Conservation (phyloP, 2,888 invertebrate genomes). For the Endomychus coccineus region DNA sequence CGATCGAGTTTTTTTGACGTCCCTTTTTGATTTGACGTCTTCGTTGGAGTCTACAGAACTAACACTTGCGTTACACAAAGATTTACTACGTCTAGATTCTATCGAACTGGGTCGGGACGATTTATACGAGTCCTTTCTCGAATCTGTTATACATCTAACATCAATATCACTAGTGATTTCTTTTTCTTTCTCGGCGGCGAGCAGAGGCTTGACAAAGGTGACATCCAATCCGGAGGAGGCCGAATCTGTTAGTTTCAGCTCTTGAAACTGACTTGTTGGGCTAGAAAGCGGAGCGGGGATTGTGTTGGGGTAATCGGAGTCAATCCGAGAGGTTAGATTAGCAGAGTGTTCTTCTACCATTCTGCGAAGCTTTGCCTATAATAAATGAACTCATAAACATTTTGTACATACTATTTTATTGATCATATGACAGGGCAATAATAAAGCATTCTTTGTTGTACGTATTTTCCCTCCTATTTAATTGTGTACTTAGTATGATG, state of each 20-base stretch:
- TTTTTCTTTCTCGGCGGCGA: constrained; percentile 25
- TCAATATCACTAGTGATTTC: constrained; percentile 27
- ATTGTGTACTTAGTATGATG: too few species aligned
- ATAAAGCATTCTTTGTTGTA: too few species aligned
- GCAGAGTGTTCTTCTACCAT: constrained; percentile 80
- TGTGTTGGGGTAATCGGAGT: constrained; percentile 38
- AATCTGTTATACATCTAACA: constrained; percentile 24
- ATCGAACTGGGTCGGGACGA: constrained; percentile 29
- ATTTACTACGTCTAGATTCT: constrained; percentile 35
- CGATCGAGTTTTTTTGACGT: constrained; percentile 36
- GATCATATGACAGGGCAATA: too few species aligned
- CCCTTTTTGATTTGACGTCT: constrained; percentile 16
- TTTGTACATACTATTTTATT: too few species aligned
- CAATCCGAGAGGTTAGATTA: constrained; percentile 40
- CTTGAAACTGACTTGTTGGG: constrained; percentile 29
- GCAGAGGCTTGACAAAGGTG: constrained; percentile 23
- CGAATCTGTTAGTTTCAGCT: constrained; percentile 28
- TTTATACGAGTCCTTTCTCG: constrained; percentile 27
- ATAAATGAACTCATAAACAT: constrained; percentile 16
- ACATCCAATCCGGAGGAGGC: constrained; percentile 26
- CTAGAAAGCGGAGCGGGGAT: constrained; percentile 32
- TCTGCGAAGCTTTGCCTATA: constrained; percentile 51
- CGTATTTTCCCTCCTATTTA: too few species aligned
- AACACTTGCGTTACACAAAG: constrained; percentile 33
- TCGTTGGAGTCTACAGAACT: constrained; percentile 31